Percentiles rank a stretch among this genome's conserved stretches.
Evolutionary conservation across 2,888 invertebrate genomes (phyloP).

Genomic region (Pammene fasciana): DNA sequence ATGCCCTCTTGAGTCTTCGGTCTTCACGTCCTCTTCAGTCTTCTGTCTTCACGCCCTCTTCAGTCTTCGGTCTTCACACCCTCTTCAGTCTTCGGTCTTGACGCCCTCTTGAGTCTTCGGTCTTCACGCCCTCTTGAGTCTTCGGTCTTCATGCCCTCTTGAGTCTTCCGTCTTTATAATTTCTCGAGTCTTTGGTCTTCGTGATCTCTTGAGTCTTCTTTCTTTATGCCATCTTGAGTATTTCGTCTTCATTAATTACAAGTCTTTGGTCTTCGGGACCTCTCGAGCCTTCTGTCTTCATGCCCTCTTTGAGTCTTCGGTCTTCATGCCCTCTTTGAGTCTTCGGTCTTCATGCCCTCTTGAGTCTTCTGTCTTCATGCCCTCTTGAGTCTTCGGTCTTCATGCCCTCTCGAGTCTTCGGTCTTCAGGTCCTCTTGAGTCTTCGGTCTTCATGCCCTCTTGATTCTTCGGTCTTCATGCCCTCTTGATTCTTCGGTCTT

Average conservation of each 20-base stretch:
- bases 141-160: background rate
- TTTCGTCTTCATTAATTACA: background rate
- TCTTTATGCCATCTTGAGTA: background rate
- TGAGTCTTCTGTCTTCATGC: background rate
- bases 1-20: background rate
- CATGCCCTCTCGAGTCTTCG: background rate
- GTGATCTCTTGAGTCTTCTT: background rate
- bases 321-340: background rate
- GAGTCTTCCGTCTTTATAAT: background rate
- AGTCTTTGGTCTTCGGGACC: background rate
- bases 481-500: slow-evolving; percentile 37
- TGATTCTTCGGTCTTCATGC: slow-evolving; percentile 14
- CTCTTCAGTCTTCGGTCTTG: background rate
- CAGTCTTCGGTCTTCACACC: background rate
- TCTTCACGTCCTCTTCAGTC: background rate
- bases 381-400: background rate
- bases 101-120: background rate
- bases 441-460: background rate
- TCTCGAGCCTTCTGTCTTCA: background rate
- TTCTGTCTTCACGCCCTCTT: background rate
- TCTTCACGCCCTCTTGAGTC: background rate
- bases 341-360: background rate
- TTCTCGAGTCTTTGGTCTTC: background rate
- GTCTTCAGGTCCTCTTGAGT: background rate
- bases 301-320: background rate